A percentile compares a stretch with the other conserved stretches of the same genome.
Evolutionary conservation across 2,797 vertebrate genomes (phyloP).

Genomic region (Myotis vivesi): DNA sequence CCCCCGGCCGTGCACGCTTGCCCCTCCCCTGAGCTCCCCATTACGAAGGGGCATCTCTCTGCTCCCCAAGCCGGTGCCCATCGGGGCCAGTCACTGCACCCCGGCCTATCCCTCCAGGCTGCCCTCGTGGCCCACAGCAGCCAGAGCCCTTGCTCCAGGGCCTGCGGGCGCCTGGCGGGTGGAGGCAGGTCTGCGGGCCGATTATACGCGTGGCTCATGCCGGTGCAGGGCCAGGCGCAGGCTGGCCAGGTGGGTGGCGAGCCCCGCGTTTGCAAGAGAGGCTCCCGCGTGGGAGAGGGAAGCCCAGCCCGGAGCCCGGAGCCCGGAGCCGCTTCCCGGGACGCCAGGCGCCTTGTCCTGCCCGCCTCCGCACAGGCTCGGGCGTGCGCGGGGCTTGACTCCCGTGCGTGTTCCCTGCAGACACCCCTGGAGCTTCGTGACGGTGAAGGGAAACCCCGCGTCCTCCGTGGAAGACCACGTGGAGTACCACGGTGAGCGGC

Average conservation of each 20-base stretch:
- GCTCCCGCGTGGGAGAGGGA: neutral
- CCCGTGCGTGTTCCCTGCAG: constrained; percentile 80
- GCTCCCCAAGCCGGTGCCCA: neutral
- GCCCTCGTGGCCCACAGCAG: neutral
- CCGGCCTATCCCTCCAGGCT: no score
- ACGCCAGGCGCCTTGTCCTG: neutral
- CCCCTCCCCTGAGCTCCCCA: rapidly evolving
- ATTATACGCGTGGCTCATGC: neutral
- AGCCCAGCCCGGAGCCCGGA: neutral
- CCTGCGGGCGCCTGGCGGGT: neutral
- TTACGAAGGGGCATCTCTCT: neutral
- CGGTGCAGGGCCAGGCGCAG: neutral
- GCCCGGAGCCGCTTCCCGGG: rapidly evolving
- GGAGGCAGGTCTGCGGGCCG: neutral
- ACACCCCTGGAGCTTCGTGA: constrained; percentile 95
- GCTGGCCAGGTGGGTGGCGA: neutral
- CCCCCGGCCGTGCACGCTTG: rapidly evolving
- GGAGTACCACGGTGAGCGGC: constrained; percentile 90
- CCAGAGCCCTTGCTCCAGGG: neutral
- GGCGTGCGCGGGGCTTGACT: neutral
- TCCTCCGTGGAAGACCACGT: constrained; percentile 93
- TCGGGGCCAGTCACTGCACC: neutral
- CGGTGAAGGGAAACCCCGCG: constrained; percentile 89
- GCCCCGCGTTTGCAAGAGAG: neutral
- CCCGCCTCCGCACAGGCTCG: neutral